A percentile compares a stretch with the other conserved stretches of the same genome.
Conservation (phyloP, 2,797 vertebrate species). For the Channa striata region DNA sequence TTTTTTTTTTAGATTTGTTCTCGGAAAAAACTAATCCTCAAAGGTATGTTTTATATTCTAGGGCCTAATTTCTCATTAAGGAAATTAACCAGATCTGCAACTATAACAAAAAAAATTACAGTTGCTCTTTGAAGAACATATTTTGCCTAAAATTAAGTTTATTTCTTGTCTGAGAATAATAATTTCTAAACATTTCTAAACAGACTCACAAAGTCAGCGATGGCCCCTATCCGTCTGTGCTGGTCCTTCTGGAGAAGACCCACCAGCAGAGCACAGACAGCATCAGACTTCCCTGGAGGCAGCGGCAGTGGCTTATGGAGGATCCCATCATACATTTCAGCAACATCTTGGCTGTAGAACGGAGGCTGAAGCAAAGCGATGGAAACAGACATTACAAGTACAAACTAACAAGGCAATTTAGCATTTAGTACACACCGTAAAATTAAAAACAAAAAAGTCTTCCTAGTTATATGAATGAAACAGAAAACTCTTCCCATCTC, state of each 20-base stretch:
- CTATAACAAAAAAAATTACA: background rate
- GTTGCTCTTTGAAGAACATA: background rate
- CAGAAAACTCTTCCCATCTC: no score
- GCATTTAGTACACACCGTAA: no score
- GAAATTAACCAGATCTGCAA: background rate
- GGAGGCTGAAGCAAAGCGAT: constrained; percentile 86
- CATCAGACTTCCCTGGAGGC: constrained; percentile 91
- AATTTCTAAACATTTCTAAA: background rate
- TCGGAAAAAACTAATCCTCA: background rate
- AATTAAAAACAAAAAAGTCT: background rate
- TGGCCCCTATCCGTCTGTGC: constrained; percentile 91
- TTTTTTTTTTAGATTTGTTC: background rate
- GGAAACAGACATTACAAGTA: background rate
- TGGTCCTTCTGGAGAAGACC: constrained; percentile 97
- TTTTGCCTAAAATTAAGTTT: constrained; percentile 3
- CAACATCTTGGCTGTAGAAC: constrained; percentile 93
- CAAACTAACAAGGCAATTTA: background rate
- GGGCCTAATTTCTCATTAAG: no score
- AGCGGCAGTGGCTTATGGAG: constrained; percentile 91
- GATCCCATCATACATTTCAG: constrained; percentile 98
- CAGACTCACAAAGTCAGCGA: constrained; percentile 93
- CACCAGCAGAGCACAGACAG: constrained; percentile 89
- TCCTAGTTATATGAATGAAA: background rate
- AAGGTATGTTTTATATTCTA: background rate
- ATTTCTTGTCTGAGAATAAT: constrained; percentile 21